Base-by-base conservation (phyloP, 1,140 invertebrate genomes). In the Diabrotica undecimpunctata region DNA sequence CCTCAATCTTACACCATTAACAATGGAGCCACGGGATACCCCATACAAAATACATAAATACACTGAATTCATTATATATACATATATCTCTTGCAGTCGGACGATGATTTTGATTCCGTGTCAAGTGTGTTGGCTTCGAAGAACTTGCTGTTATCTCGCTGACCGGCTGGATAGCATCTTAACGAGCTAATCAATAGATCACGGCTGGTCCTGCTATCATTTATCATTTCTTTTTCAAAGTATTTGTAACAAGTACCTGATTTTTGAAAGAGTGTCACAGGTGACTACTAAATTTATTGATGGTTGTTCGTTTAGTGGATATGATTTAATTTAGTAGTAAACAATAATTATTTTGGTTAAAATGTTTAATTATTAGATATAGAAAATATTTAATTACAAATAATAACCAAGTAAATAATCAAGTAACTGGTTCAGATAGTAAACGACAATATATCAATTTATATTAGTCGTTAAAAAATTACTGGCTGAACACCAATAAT, bases 131-230 rank as follows among this genome's bases (percentile, higher is more conserved):
- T 56, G 54, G 55, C 62, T 38, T 51, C 53, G 13, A 46, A 50
- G 11, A 53, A 10, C 12, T 11, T 46, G 41, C 35, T 14, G 67
- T 39, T 39, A 72, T 39, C 41, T 25, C 56, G 14, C 57, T 73
- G 74, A 61, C 51, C 72, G 41, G 56, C 69, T 74, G 74, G 67
- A 69, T 69, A 61, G 66, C 62, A 64, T 69, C 74, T 74, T 77
- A 77, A 77, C 75, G 75, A 77, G 75, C 74, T 77, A 77, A 77
- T 77, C 75, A 77, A 77, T 77, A 77, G 75, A 77, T 77, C 75
- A 77, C 75, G 74, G 70, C 64, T 70, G 73, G 71, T 72, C 73
- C 70, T 3, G 66, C 66, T 69, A 75, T 77, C 75, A 77, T 77
- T 77, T 75, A 77, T 77, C 75, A 77, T 77, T 70, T 70, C 41